These are phyloP conservation scores for Lypha dubia DNA, from an alignment of 2,888 invertebrate genomes.

Conservation along the genomic window DNA sequence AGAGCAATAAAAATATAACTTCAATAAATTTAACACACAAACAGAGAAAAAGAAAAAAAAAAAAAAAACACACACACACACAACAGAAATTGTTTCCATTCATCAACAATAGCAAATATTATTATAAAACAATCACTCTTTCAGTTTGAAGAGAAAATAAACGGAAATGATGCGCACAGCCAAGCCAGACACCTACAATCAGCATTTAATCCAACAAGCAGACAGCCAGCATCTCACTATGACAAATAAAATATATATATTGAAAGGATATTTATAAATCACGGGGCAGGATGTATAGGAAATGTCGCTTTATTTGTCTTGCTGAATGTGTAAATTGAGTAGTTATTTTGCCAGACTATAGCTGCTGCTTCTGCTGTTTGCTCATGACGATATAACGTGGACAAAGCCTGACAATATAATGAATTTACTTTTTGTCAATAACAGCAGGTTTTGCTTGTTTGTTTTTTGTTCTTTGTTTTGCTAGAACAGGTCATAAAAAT, in stretches of 20 bases:
- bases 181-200: conserved; percentile 28
- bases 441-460: conserved; percentile 4
- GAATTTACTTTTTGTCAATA: conserved; percentile 70
- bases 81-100: conserved; percentile 57
- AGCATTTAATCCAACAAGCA: conserved; percentile 1
- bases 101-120: conserved; percentile 69
- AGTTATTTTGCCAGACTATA: conserved; percentile 53
- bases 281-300: conserved; percentile 46
- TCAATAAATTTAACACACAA: conserved; percentile 45
- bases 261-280: conserved; percentile 63
- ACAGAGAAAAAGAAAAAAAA: conserved; percentile 10
- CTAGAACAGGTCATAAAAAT: conserved; percentile 33
- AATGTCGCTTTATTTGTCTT: conserved; percentile 9
- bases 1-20: background rate
- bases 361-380: conserved; percentile 15
- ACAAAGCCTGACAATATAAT: conserved; percentile 68
- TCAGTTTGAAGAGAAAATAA: conserved; percentile 9
- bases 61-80: no score
- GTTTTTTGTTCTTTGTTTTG: background rate
- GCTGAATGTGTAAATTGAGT: conserved; percentile 45
- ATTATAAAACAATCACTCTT: conserved; percentile 67
- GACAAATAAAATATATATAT: conserved; percentile 33
- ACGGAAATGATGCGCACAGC: background rate
- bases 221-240: background rate
- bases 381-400: conserved; percentile 31